Conservation (phyloP, 2,888 invertebrate species). For the Anthophora plumipes region DNA sequence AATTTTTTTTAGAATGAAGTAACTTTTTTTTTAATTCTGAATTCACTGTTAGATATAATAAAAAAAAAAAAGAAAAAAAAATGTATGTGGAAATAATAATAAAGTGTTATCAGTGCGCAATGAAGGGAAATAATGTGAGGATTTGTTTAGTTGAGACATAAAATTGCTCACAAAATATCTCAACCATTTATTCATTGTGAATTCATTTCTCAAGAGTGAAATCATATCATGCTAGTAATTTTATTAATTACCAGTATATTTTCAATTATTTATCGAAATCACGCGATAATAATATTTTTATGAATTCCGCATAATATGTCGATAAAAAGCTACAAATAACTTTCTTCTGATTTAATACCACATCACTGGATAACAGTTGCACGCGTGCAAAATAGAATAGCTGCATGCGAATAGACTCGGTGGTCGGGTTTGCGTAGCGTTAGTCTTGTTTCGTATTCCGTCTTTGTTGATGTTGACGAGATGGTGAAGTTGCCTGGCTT, state of each 20-base stretch:
- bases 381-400: slow-evolving; percentile 54
- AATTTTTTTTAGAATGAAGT: slow-evolving; percentile 35
- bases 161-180: slow-evolving; percentile 82
- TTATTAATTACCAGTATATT: slow-evolving; percentile 60
- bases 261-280: slow-evolving; percentile 63
- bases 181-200: slow-evolving; percentile 81
- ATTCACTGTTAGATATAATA: neutral
- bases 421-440: slow-evolving; percentile 63
- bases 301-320: slow-evolving; percentile 68
- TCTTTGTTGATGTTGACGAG: slow-evolving; percentile 66
- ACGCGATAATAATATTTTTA: slow-evolving; percentile 61
- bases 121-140: slow-evolving; percentile 21
- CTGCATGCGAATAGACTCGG: slow-evolving; percentile 64
- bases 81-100: slow-evolving; percentile 22
- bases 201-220: slow-evolving; percentile 69
- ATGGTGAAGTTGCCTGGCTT: slow-evolving; percentile 75
- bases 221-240: slow-evolving; percentile 67
- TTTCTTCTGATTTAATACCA: slow-evolving; percentile 68
- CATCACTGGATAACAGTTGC: slow-evolving; percentile 57
- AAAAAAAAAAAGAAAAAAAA: too few species aligned
- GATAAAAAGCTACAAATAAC: slow-evolving; percentile 80
- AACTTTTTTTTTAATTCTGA: slow-evolving; percentile 3
- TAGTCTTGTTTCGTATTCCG: slow-evolving; percentile 70
- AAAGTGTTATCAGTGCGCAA: neutral
- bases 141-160: slow-evolving; percentile 49